Base-by-base conservation (phyloP, 2,113 vertebrate genomes). In the Eclectus roratus region DNA sequence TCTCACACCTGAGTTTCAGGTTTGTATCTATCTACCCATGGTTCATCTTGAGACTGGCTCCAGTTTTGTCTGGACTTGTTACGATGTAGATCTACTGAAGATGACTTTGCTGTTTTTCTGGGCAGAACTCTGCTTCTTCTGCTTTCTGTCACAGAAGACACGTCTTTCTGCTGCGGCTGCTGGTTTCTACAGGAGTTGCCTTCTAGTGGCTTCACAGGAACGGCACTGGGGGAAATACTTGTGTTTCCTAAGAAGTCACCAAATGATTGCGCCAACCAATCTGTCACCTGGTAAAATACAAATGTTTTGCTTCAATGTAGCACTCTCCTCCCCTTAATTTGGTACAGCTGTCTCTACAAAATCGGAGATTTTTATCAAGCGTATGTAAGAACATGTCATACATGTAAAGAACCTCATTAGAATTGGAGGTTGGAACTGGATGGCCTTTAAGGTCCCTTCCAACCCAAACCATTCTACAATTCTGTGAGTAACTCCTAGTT, bases 1-100 rank as follows among this genome's bases (percentile, higher is more conserved):
- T 31, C 24, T 43, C 95, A 4, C 94, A 99, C 99, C 98, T 99
- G 99, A 70, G 97, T 98, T 78, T 94, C 78, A 8, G 99, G 99
- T 13, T 91, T 93, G 94, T 99, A 97, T 91, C 98, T 98, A 91
- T 99, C 99, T 95, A 99, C 98, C 99, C 99, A 99, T 0, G 99
- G 96, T 63, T 98, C 98, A 93, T 98, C 96, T 60, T 97, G 97
- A 82, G 96, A 78, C 3, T 86, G 81, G 46, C 50, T 84, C 12
- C 46, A 58, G 5, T 81, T 80, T 63, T 94, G 94, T 50, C 91
- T 96, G 69, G 82, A 58, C 43, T 52, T 46, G 80, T 73, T 73
- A 49, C 46, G 47, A 43, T 82, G 93, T n/a, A 87, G 80, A 43
- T 97, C 95, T 13, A 35, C 80, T 15, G 78, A 82, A 35, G 84